A percentile compares a stretch with the other conserved stretches of the same genome.
phyloP scores from a whole-genome alignment of 2,797 vertebrate genomes.

The Numenius phaeopus region DNA sequence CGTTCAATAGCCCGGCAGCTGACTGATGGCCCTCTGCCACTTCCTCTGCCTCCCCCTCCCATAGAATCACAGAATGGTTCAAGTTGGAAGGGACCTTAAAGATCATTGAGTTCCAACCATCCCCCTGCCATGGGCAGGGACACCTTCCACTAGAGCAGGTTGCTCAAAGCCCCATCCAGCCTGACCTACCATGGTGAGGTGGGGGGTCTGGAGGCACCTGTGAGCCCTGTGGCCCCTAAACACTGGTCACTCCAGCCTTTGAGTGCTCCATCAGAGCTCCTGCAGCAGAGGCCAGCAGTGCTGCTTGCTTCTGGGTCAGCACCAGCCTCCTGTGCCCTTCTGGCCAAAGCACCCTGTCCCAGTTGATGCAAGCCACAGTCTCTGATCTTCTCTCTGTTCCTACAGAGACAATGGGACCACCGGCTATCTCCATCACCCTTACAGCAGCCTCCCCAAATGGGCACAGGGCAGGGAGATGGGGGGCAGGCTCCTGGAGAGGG shows the following conservation, averaged over 20 bases:
- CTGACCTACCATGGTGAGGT: neutral
- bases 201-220: neutral
- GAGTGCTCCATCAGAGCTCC: neutral
- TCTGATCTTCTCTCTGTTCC: neutral
- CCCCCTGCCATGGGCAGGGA: no score
- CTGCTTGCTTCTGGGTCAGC: neutral
- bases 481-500: neutral
- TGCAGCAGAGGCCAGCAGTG: neutral
- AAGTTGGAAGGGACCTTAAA: no score
- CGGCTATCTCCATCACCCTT: neutral
- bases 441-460: neutral
- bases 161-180: no score
- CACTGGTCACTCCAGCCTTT: neutral
- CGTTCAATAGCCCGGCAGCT: neutral
- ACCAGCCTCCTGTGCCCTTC: neutral
- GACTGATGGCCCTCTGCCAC: neutral
- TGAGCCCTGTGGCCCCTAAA: fast-evolving
- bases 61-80: no score
- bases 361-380: neutral
- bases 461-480: neutral
- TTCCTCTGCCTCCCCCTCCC: neutral
- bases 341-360: neutral
- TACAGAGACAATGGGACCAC: fast-evolving
- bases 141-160: no score
- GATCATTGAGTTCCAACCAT: no score